These are phyloP conservation scores for Drosophila parvula DNA, from an alignment of 1,140 invertebrate genomes.

Conservation along the genomic window DNA sequence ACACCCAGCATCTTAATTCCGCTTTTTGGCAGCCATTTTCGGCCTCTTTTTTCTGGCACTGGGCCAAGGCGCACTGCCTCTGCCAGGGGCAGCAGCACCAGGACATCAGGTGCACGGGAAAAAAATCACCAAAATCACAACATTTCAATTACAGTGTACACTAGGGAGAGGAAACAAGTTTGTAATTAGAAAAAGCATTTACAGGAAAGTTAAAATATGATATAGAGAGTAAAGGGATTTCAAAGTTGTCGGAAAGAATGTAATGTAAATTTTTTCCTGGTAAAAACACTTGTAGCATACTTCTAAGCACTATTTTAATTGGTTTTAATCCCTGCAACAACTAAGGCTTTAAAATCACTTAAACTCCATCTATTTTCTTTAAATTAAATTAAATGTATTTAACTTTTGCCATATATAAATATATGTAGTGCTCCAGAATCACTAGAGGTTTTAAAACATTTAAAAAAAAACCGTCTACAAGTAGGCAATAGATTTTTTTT, in stretches of 20 bases:
- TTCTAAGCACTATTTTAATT: not conserved
- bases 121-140: conserved; percentile 4
- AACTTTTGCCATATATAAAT: no score
- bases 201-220: not conserved
- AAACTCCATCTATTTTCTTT: no score
- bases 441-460: no score
- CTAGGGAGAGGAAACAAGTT: rapidly evolving
- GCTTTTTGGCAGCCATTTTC: conserved; percentile 53
- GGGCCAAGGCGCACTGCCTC: conserved; percentile 23
- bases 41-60: conserved; percentile 28
- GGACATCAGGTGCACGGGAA: conserved; percentile 25
- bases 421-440: no score
- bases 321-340: no score
- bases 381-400: no score
- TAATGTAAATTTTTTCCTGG: not conserved
- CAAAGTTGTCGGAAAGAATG: not conserved
- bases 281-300: not conserved
- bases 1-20: conserved; percentile 54
- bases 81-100: conserved; percentile 5
- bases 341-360: no score
- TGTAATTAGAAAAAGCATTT: not conserved
- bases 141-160: not conserved
- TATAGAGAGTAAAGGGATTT: not conserved
- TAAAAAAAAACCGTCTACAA: no score
- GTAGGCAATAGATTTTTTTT: not conserved